Percentiles rank a stretch among this genome's conserved stretches.
Conservation (phyloP, 2,888 invertebrate species). For the Deroplatys truncata region DNA sequence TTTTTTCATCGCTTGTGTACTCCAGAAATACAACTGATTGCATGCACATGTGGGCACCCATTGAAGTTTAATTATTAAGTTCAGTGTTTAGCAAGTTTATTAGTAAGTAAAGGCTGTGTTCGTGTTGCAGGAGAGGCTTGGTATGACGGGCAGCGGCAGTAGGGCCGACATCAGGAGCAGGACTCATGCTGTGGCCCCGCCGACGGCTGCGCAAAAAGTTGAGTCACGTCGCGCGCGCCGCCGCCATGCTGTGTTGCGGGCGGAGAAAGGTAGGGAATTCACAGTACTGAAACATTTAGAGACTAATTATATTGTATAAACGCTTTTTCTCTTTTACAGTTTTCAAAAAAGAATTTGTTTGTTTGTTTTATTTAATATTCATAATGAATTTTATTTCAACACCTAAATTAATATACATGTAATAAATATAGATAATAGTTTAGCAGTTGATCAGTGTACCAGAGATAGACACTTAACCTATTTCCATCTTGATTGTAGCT, state of each 20-base stretch:
- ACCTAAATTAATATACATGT: too few relatives aligned
- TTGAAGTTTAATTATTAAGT: too few relatives aligned
- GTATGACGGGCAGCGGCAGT: conserved; percentile 24
- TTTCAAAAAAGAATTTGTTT: neutral
- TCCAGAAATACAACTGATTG: too few relatives aligned
- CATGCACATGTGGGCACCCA: too few relatives aligned
- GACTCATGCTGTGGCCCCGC: conserved; percentile 38
- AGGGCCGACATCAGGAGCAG: conserved; percentile 23
- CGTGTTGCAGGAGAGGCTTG: conserved; percentile 16
- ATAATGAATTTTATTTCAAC: too few relatives aligned
- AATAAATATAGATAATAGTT: too few relatives aligned
- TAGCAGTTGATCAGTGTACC: too few relatives aligned
- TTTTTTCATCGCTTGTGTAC: too few relatives aligned
- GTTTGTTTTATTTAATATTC: neutral
- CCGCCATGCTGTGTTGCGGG: conserved; percentile 91
- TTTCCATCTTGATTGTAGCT: too few relatives aligned
- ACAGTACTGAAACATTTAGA: neutral
- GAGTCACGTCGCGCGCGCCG: conserved; percentile 55
- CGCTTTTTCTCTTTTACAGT: neutral
- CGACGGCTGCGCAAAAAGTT: conserved; percentile 40
- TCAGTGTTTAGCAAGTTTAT: too few relatives aligned
- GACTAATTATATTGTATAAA: neutral
- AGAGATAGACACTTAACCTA: too few relatives aligned
- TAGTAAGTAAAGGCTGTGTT: neutral
- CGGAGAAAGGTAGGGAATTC: conserved; percentile 75